Conservation (phyloP, 2,797 vertebrate genomes). For the Scomberomorus guttatus region DNA sequence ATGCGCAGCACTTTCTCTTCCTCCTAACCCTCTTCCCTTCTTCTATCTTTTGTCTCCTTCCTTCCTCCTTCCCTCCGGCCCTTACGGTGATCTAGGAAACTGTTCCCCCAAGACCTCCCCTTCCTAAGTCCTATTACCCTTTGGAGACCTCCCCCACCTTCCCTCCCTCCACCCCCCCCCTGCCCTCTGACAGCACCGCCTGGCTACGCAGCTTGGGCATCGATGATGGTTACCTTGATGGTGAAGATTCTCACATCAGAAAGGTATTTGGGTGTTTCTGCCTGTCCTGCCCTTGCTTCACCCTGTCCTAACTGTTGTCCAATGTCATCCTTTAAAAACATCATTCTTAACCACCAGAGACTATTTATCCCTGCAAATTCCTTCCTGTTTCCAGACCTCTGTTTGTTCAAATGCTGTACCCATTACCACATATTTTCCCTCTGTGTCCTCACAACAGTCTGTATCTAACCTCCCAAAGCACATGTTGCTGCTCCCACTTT, state of each 20-base stretch:
- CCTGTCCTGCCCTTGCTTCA: slow-evolving; percentile 2
- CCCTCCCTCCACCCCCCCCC: slow-evolving; percentile 89
- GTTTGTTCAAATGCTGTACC: slow-evolving; percentile 4
- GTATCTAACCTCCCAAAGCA: slow-evolving; percentile 10
- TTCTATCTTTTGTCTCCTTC: slow-evolving; percentile 25
- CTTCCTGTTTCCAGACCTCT: background rate
- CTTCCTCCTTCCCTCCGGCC: slow-evolving; percentile 26
- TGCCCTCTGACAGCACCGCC: slow-evolving; percentile 84
- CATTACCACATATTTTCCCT: background rate
- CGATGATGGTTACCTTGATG: slow-evolving; percentile 78
- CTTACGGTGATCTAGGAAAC: slow-evolving; percentile 86
- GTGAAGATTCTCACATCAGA: slow-evolving; percentile 82
- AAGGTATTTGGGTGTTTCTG: slow-evolving; percentile 88
- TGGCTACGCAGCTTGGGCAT: slow-evolving; percentile 82
- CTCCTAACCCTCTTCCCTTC: slow-evolving; percentile 30
- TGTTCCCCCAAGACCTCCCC: slow-evolving; percentile 95
- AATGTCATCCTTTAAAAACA: slow-evolving; percentile 2
- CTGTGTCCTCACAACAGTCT: slow-evolving; percentile 31
- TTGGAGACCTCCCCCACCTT: slow-evolving; percentile 90
- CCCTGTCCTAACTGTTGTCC: background rate
- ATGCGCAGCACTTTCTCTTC: slow-evolving; percentile 70
- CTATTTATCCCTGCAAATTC: background rate
- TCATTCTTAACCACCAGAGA: background rate
- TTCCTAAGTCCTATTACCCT: slow-evolving; percentile 96
- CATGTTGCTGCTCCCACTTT: background rate